Base-by-base conservation (phyloP, 2,113 vertebrate species). In the Tyto alba region DNA sequence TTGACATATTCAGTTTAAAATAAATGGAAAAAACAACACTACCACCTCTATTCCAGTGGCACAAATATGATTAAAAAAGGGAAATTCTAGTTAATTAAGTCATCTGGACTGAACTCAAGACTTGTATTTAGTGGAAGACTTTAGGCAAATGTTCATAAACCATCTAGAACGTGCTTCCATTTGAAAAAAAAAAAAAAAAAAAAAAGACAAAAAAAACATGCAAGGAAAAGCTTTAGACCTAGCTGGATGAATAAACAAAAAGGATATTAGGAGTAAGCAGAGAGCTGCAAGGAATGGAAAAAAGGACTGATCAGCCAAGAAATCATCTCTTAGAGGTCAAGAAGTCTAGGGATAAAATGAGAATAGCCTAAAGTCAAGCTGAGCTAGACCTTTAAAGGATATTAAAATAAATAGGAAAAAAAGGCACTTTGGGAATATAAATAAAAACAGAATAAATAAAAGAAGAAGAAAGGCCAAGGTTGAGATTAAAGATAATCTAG, bases 401-500 rank as follows among this genome's bases (percentile, higher is more conserved):
- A 87, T 91, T 62, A 95, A 95, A 96, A 95, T 71, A 91, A 96
- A 91, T 76, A 88, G 12, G 43, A 76, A 81, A 84, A 20, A 83
- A 59, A 89, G 16, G 10, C 23, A 52, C 29, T 85, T 88, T 26
- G 52, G 25, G 34, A 90, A 82, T 91, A 91, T 64, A 90, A 90
- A 95, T 74, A 59, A 91, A 93, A 91, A 23, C 25, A 71, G 11
- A 83, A 86, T 40, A 60, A 91, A 80, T 29, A 63, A 63, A 59
- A 43, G 53, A 7, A 81, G 9, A 38, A 22, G 3, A 43, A 10
- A 4, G 41, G 11, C 2, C 1, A 2, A 52, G 40, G 23, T 4
- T 88, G 40, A 69, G 27, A 80, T 83, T 94, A 79, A 67, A 81
- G 68, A 62, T 89, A 77, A 81, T 53, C 47, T 50, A 67, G n/a